Percentiles rank a stretch among this genome's conserved stretches.
phyloP scores from a whole-genome alignment of 2,113 vertebrate species.

The Deroptyus accipitrinus region DNA sequence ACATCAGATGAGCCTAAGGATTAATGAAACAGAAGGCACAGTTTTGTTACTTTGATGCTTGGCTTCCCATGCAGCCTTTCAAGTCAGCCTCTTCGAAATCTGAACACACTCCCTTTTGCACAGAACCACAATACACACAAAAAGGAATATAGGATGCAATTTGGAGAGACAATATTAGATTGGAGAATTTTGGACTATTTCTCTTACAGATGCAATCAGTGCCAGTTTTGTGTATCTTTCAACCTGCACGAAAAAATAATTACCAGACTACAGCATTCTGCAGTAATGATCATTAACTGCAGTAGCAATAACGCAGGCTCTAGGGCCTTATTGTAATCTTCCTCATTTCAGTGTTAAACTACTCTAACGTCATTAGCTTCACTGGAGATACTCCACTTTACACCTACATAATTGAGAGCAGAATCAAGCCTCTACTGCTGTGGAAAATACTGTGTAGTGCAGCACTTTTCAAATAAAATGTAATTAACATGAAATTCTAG shows the following conservation, averaged over 20 bases:
- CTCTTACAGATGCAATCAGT: background rate
- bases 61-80: background rate
- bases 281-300: constrained; percentile 61
- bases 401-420: constrained; percentile 60
- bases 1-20: background rate
- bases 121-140: background rate
- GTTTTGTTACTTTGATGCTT: background rate
- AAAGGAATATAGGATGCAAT: background rate
- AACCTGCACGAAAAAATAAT: constrained; percentile 36
- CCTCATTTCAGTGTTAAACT: constrained; percentile 50
- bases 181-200: constrained; percentile 23
- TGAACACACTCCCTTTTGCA: background rate
- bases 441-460: constrained; percentile 56
- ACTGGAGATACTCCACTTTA: constrained; percentile 53
- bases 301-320: constrained; percentile 55
- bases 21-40: constrained; percentile 4
- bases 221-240: constrained; percentile 25
- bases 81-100: background rate
- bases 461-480: constrained; percentile 63
- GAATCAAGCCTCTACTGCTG: constrained; percentile 57
- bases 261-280: constrained; percentile 40
- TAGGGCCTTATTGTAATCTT: constrained; percentile 62
- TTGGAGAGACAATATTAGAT: background rate
- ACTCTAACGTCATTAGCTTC: constrained; percentile 57
- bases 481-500: constrained; percentile 66